These are phyloP conservation scores for Oreohelix idahoensis DNA, from an alignment of 1,140 invertebrate species.

Conservation along the genomic window DNA sequence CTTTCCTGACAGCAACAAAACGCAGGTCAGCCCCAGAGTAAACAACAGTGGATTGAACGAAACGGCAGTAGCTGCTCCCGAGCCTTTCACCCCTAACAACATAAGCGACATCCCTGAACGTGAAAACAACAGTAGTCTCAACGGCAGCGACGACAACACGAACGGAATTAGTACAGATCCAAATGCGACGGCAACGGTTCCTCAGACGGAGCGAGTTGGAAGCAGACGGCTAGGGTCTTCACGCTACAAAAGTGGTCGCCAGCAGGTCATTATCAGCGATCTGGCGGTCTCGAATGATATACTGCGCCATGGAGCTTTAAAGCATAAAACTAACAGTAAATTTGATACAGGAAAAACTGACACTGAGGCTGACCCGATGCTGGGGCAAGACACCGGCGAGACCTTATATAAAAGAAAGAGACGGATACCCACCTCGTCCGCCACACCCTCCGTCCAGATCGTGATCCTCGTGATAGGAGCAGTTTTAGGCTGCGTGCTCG, in stretches of 20 bases:
- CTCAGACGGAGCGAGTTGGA: not conserved
- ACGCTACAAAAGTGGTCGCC: not conserved
- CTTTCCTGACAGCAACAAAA: not conserved
- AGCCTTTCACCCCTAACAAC: not conserved
- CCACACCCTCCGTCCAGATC: slow-evolving; percentile 2
- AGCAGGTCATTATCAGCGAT: not conserved
- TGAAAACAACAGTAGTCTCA: not conserved
- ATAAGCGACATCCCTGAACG: not conserved
- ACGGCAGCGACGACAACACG: not conserved
- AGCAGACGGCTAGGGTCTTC: not conserved
- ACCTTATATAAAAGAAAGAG: not conserved
- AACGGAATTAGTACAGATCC: not conserved
- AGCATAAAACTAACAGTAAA: not conserved
- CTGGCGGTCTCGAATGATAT: not conserved
- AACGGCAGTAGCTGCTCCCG: not conserved
- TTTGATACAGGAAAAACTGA: not conserved
- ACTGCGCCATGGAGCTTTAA: not conserved
- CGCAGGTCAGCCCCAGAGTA: not conserved
- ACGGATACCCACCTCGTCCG: not conserved
- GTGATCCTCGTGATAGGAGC: not conserved
- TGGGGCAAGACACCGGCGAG: not conserved
- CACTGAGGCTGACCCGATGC: not conserved
- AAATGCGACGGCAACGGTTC: not conserved
- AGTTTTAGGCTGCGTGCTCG: not conserved
- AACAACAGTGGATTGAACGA: not conserved